A percentile compares a stretch with the other conserved stretches of the same genome.
Conservation (phyloP, 1,140 invertebrate species). For the Helicorthomorpha holstii region DNA sequence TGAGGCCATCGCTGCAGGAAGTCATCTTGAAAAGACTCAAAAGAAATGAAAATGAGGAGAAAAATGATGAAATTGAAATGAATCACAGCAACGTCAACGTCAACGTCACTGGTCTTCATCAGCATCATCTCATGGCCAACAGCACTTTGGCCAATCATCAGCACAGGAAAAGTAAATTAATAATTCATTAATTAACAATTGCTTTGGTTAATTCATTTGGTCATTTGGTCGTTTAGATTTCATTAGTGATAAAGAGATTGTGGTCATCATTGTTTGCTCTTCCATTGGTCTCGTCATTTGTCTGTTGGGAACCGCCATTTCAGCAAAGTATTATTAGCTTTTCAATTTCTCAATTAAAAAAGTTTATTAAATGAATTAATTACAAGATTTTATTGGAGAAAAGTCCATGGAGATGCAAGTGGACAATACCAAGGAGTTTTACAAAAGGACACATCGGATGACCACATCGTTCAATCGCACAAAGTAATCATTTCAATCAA, state of each 20-base stretch:
- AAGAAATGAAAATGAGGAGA: too few relatives aligned
- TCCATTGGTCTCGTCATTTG: neutral
- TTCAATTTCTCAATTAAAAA: neutral
- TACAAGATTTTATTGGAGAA: constrained; percentile 8
- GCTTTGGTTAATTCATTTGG: too few relatives aligned
- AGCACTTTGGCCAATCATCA: too few relatives aligned
- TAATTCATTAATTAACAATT: too few relatives aligned
- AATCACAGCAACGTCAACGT: too few relatives aligned
- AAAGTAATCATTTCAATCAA: too few relatives aligned
- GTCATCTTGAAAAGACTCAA: too few relatives aligned
- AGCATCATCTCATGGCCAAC: too few relatives aligned
- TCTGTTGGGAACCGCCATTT: neutral
- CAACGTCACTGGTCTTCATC: too few relatives aligned
- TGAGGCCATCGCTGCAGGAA: neutral
- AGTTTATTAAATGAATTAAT: neutral
- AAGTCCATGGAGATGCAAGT: neutral
- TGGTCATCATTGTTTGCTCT: neutral
- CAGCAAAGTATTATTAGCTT: neutral
- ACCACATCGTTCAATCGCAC: too few relatives aligned
- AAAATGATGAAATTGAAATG: too few relatives aligned
- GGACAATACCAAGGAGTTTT: constrained; percentile 7
- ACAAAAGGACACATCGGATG: constrained; percentile 6
- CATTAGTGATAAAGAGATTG: neutral
- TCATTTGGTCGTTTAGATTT: neutral
- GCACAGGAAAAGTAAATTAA: too few relatives aligned